phyloP scores from a whole-genome alignment of 2,113 vertebrate species.

The Hippolais icterina region DNA sequence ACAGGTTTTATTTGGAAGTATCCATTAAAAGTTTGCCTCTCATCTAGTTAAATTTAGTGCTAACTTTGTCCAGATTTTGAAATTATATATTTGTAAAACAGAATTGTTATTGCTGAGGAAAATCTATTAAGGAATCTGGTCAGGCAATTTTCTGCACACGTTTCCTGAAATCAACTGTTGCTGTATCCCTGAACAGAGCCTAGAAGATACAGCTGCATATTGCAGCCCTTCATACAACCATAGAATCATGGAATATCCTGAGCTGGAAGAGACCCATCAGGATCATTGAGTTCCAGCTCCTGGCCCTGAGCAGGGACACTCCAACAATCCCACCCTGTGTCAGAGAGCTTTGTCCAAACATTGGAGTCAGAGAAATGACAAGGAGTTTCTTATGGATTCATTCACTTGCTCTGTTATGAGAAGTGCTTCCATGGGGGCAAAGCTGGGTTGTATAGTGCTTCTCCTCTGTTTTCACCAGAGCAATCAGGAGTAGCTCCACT shows the following conservation, averaged over 20 bases:
- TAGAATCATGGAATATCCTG: background rate
- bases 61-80: background rate
- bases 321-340: background rate
- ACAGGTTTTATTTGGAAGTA: background rate
- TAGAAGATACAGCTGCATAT: background rate
- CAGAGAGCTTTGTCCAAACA: fast-evolving
- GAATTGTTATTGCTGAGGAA: background rate
- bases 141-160: background rate
- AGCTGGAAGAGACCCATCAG: background rate
- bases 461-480: background rate
- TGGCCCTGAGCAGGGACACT: background rate
- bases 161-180: background rate
- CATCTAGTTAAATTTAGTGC: background rate
- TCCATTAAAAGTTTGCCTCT: background rate
- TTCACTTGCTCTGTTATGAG: background rate
- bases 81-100: background rate
- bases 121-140: background rate
- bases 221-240: background rate
- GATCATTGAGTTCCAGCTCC: background rate
- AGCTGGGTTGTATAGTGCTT: background rate
- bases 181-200: background rate
- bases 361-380: fast-evolving
- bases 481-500: background rate
- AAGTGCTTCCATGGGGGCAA: background rate
- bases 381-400: background rate